Evolutionary conservation across 2,797 vertebrate genomes (phyloP).

Genomic region (Xyrichtys novacula): DNA sequence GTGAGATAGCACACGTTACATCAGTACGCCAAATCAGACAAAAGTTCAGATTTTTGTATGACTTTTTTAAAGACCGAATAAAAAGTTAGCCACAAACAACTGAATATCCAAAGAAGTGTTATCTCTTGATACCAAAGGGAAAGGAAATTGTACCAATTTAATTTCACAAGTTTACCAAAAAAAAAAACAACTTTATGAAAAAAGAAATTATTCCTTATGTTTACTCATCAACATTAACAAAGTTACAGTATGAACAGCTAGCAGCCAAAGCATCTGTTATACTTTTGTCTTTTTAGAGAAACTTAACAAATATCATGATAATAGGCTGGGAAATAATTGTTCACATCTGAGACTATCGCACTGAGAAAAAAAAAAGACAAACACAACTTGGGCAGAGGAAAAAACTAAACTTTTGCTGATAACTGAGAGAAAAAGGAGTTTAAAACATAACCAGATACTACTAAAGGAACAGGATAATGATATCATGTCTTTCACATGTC

Average conservation of each 20-base stretch:
- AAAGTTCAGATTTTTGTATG: slow-evolving; percentile 30
- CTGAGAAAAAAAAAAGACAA: not conserved
- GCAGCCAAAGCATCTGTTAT: not conserved
- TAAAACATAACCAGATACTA: no score
- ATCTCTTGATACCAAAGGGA: slow-evolving; percentile 6
- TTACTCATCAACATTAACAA: not conserved
- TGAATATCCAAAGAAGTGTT: slow-evolving; percentile 14
- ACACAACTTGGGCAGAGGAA: no score
- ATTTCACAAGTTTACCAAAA: slow-evolving; percentile 13
- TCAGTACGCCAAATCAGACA: slow-evolving; percentile 38
- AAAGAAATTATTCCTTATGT: not conserved
- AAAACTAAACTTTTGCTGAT: no score
- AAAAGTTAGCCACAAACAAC: slow-evolving; percentile 19
- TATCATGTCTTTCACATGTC: no score
- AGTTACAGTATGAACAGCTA: not conserved
- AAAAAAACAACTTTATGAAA: not conserved
- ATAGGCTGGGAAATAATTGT: not conserved
- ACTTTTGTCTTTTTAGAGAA: not conserved
- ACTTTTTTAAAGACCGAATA: slow-evolving; percentile 41
- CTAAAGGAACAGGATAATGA: no score
- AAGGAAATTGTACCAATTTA: not conserved
- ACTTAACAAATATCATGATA: not conserved
- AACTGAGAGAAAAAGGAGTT: no score
- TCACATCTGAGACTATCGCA: not conserved
- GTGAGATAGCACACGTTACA: slow-evolving; percentile 22